These are phyloP conservation scores for Gadus chalcogrammus DNA, from an alignment of 2,113 vertebrate genomes.

Conservation along the genomic window DNA sequence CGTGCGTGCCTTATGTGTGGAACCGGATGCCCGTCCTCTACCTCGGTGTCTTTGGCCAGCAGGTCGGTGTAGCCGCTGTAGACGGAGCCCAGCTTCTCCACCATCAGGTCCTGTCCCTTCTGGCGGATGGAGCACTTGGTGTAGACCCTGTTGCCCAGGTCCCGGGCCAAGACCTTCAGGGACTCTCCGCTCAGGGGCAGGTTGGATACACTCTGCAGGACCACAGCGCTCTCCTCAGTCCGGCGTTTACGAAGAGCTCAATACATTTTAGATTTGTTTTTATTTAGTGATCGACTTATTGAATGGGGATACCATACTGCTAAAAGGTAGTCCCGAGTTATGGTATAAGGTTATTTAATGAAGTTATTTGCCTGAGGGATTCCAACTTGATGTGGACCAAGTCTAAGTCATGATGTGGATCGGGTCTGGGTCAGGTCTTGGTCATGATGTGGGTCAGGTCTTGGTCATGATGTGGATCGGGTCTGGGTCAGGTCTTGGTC, in stretches of 20 bases:
- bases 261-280: too few relatives aligned
- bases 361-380: too few relatives aligned
- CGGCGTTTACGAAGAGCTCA: too few relatives aligned
- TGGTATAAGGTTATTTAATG: too few relatives aligned
- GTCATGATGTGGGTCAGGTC: too few relatives aligned
- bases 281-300: too few relatives aligned
- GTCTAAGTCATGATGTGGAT: background rate
- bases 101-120: constrained; percentile 63
- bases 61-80: constrained; percentile 77
- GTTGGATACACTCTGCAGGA: constrained; percentile 69
- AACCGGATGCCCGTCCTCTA: constrained; percentile 42
- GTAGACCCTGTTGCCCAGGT: constrained; percentile 76
- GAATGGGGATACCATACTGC: too few relatives aligned
- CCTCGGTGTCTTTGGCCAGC: constrained; percentile 81
- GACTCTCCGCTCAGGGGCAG: constrained; percentile 82
- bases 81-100: constrained; percentile 70
- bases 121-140: constrained; percentile 70
- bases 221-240: background rate
- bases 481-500: background rate
- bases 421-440: background rate
- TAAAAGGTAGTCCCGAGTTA: too few relatives aligned
- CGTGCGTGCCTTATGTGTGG: too few relatives aligned
- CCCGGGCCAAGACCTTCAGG: constrained; percentile 70
- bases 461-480: background rate
- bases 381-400: too few relatives aligned